phyloP scores from a whole-genome alignment of 2,888 invertebrate genomes.

The Seira musarum region DNA sequence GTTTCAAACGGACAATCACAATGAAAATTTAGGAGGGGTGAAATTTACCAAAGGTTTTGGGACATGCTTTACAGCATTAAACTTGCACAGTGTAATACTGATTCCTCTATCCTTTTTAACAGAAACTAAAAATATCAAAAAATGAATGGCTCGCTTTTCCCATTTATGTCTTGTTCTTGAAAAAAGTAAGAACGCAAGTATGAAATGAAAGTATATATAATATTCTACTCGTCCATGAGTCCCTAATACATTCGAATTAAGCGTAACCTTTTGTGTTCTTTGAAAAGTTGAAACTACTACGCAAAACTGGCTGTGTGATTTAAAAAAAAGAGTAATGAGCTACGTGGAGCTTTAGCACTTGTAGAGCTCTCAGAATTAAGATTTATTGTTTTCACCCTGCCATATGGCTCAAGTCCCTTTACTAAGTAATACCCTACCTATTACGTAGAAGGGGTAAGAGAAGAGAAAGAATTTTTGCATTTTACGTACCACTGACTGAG shows the following conservation, averaged over 20 bases:
- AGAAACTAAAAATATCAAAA: too few species aligned
- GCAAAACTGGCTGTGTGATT: slow-evolving; percentile 46
- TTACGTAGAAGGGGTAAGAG: too few species aligned
- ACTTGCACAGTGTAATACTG: background rate
- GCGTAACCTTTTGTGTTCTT: background rate
- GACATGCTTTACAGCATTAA: background rate
- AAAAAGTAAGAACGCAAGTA: too few species aligned
- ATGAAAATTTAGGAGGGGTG: background rate
- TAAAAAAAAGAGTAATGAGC: slow-evolving; percentile 61
- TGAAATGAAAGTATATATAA: too few species aligned
- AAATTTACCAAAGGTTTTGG: background rate
- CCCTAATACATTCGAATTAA: background rate
- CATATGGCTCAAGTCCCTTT: slow-evolving; percentile 59
- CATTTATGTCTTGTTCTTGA: too few species aligned
- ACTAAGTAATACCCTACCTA: slow-evolving; percentile 23
- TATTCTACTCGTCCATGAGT: background rate
- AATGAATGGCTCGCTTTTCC: too few species aligned
- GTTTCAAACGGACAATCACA: background rate
- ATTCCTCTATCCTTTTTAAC: too few species aligned
- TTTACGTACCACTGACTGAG: background rate
- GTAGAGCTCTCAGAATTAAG: slow-evolving; percentile 68
- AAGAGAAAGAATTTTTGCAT: background rate
- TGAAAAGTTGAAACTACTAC: background rate
- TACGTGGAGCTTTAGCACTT: slow-evolving; percentile 65
- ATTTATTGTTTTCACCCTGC: slow-evolving; percentile 66